Base-by-base conservation (phyloP, 2,888 invertebrate genomes). In the Zygothrica quintamaculata region DNA sequence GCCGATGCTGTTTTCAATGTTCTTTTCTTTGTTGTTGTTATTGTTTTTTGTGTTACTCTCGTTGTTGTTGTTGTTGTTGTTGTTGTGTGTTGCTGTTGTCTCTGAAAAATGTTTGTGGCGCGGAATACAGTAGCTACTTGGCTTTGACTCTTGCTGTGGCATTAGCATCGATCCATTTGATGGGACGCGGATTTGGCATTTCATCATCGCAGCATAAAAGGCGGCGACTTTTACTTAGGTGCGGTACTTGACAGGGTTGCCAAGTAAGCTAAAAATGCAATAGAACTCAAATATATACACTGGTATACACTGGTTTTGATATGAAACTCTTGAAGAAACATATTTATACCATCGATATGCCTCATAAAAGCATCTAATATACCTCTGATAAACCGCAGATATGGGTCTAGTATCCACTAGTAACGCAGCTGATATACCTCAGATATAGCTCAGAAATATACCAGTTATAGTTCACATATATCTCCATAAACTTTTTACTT, bases 161-260 rank as follows among this genome's bases (percentile, higher is more conserved):
- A 87, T 84, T 84, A 86, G 84, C 86, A 86, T 84, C 66, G 59
- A 57, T 73, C 48, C 62, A 43, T 59, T 82, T 76, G 84, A 85
- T 74, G 64, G 58, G 53, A 56, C 18, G 61, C 46, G 51, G 46
- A 68, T 61, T 69, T 76, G 84, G 75, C 84, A 80, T 80, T 80
- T 74, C 86, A 68, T 86, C 84, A 84, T 59, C 61, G 57, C 13
- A 26, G 44, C 25, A 16, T n/a, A n/a, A 46, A 33, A 31, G 36
- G 15, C 31, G 9, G 11, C 39, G 36, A 25, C 15, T 47, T 36
- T 36, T 43, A 55, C 46, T 51, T 50, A 50, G 11, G 5, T 33
- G 40, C 29, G 39, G 29, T 34, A 26, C 6, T 4, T 18, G 15
- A 9, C 18, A 72, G 84, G 47, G 84, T 66, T 87, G 81, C 34